These are phyloP conservation scores for Indicator maculatus DNA, from an alignment of 2,113 vertebrate species.

Conservation along the genomic window DNA sequence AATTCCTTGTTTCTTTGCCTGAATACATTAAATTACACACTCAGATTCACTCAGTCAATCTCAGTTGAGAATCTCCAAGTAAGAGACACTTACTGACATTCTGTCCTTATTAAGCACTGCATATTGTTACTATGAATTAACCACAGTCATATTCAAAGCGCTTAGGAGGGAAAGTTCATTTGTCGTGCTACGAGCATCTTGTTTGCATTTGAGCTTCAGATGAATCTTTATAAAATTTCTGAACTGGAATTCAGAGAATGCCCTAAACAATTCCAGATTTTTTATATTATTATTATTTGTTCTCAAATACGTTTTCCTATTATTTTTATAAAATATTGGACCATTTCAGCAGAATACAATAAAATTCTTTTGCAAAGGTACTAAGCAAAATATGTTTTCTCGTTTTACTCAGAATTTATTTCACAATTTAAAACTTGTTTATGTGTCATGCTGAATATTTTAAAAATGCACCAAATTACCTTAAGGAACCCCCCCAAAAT, in stretches of 20 bases:
- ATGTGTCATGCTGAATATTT: neutral
- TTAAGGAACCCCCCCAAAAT: rapidly evolving
- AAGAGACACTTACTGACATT: neutral
- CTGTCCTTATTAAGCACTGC: neutral
- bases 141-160: neutral
- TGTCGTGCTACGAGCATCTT: neutral
- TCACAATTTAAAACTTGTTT: neutral
- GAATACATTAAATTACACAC: conserved; percentile 48
- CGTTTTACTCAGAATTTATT: neutral
- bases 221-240: neutral
- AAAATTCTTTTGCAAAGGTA: neutral
- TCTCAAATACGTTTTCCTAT: neutral
- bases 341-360: neutral
- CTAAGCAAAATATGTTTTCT: neutral
- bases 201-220: neutral
- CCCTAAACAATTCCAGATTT: neutral
- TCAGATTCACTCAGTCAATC: conserved; percentile 48
- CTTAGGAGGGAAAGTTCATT: neutral
- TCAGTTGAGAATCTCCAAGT: conserved; percentile 2
- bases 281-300: neutral
- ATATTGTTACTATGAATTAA: neutral
- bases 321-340: neutral
- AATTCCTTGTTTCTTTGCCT: conserved; percentile 3
- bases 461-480: neutral
- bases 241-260: neutral